Base-by-base conservation (phyloP, 1,140 invertebrate genomes). In the Scaptomyza montana region DNA sequence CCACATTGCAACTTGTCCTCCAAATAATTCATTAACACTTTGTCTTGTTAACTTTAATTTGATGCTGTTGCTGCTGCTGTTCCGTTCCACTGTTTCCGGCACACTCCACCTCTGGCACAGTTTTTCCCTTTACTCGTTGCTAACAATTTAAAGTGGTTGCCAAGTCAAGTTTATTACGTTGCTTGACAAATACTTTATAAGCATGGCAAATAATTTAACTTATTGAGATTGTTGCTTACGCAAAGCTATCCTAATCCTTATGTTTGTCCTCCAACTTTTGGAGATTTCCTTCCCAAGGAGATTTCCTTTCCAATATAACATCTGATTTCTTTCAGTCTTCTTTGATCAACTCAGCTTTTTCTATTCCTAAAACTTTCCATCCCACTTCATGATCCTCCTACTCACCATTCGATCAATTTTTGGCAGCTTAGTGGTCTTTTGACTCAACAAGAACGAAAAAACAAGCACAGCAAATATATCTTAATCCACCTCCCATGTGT, bases 1-100 rank as follows among this genome's bases (percentile, higher is more conserved):
- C 59, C 73, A 73, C 85, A 89, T 89, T 82, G 79, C 79, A 60
- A 78, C 77, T 75, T 89, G 85, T 89, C 85, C 85, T 89, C 78
- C 86, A 89, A 89, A 89, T 89, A 89, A 89, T 89, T 89, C 85
- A 89, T 89, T 89, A 89, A 89, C 85, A 89, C 85, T 89, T 89
- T 85, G 77, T 85, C 80, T 80, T 85, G 77, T 89, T 89, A 89
- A 85, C 67, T 89, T 89, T 85, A 80, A 84, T 80, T 85, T 78
- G 81, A 74, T 71, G 74, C 71, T 73, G 63, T 28, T 64, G 28
- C 53, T 73, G 63, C 36, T 64, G 28, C 53, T 59, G 30, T 41
- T 62, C 30, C 33, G 16, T 10, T 5, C 41, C 10, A 25, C 21
- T 25, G 21, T 25, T 25, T 25, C 21, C 21, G 21, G 21, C 21